A percentile compares a stretch with the other conserved stretches of the same genome.
Evolutionary conservation across 2,797 vertebrate species (phyloP).

Genomic region (Mastacembelus armatus): DNA sequence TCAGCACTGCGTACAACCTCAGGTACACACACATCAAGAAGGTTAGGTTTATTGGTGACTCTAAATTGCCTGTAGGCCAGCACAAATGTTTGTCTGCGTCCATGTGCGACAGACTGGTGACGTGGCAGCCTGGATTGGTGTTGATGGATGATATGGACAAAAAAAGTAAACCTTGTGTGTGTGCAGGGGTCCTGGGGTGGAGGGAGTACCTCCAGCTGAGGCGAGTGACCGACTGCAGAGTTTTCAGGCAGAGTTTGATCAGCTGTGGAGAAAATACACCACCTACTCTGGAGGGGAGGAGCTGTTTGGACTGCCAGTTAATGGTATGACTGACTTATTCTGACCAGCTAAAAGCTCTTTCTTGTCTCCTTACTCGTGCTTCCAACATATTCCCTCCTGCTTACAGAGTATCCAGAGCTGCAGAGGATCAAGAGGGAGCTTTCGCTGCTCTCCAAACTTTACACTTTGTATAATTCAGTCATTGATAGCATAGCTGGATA

Average conservation of each 20-base stretch:
- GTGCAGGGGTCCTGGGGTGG: slow-evolving; percentile 81
- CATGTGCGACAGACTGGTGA: too few species aligned
- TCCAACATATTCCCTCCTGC: background rate
- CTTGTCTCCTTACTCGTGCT: fast-evolving
- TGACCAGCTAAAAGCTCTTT: background rate
- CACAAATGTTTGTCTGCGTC: too few species aligned
- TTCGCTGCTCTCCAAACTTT: slow-evolving; percentile 86
- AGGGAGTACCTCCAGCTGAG: slow-evolving; percentile 82
- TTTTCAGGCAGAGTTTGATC: slow-evolving; percentile 87
- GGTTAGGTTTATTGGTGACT: too few species aligned
- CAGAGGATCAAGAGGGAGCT: slow-evolving; percentile 87
- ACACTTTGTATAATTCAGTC: slow-evolving; percentile 84
- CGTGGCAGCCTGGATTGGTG: too few species aligned
- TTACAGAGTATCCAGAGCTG: slow-evolving; percentile 85
- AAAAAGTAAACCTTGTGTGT: background rate
- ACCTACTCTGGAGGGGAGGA: slow-evolving; percentile 86
- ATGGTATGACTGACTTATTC: slow-evolving; percentile 68
- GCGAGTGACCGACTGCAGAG: slow-evolving; percentile 86
- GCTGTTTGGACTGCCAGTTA: slow-evolving; percentile 86
- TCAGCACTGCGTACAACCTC: slow-evolving; percentile 82
- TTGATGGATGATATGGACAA: too few species aligned
- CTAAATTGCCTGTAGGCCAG: too few species aligned
- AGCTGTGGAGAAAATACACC: slow-evolving; percentile 86
- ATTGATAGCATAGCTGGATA: slow-evolving; percentile 86
- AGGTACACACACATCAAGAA: slow-evolving; percentile 66